These are phyloP conservation scores for Poeciliopsis prolifica DNA, from an alignment of 2,113 vertebrate genomes.

Conservation along the genomic window DNA sequence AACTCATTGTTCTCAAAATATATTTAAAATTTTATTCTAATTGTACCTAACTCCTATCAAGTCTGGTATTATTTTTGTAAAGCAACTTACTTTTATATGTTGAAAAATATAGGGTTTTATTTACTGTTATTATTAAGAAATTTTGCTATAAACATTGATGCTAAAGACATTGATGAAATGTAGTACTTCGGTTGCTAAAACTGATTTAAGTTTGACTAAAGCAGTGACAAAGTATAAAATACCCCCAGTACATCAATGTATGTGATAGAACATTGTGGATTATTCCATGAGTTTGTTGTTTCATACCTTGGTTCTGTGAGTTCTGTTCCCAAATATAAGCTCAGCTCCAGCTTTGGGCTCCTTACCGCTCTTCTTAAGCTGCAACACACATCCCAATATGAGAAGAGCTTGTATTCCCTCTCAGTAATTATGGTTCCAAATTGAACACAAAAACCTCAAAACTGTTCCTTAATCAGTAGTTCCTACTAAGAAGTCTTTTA, in stretches of 20 bases:
- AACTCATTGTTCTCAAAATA: not conserved
- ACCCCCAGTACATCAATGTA: not conserved
- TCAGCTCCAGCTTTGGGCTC: slow-evolving; percentile 78
- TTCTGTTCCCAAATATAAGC: slow-evolving; percentile 74
- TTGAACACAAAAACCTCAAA: not conserved
- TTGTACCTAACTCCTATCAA: not conserved
- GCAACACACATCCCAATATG: slow-evolving; percentile 9
- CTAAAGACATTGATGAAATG: not conserved
- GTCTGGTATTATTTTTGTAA: not conserved
- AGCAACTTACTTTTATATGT: not conserved
- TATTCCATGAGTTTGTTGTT: not conserved
- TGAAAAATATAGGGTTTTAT: not conserved
- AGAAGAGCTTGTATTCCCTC: slow-evolving; percentile 7
- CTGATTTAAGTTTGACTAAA: not conserved
- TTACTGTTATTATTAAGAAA: not conserved
- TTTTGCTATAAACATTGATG: not conserved
- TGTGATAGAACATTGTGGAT: not conserved
- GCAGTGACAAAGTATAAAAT: not conserved
- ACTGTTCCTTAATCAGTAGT: not conserved
- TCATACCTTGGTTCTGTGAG: slow-evolving; percentile 85
- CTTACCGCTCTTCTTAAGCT: slow-evolving; percentile 86
- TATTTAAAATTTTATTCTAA: not conserved
- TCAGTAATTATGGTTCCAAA: not conserved
- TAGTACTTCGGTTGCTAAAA: not conserved
- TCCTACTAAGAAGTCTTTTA: not conserved